Base-by-base conservation (phyloP, 2,888 invertebrate species). In the Tanypteryx hageni region DNA sequence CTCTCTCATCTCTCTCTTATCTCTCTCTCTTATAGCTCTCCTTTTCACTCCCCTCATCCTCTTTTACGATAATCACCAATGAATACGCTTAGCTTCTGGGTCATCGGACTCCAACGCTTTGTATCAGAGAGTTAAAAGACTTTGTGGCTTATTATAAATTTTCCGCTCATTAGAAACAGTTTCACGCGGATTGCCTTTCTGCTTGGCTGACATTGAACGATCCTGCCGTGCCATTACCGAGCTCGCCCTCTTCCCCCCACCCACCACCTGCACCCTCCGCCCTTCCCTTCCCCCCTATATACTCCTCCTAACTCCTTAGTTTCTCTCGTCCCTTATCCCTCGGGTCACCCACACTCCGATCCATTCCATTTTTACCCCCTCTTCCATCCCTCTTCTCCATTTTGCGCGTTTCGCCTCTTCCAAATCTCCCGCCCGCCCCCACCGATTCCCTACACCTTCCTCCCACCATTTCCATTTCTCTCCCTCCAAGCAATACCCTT, bases 321-420 rank as follows among this genome's bases (percentile, higher is more conserved):
- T 18, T 22, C 22, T 76, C 27, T 61, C 13, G 5, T 76, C 76
- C 76, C 11, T 22, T 14, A 13, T 27, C 27, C 11, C 27, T 76
- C 27, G 27, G 27, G 14, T 22, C 18, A 11, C 13, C 11, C 27
- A 22, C 82, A 14, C 82, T 81, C 81, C 64, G 56, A 56, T 64
- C 68, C 22, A 56, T 83, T 91, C 68, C 85, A 86, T 84, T 85
- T 83, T 22, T 85, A 68, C 22, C 22, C 61, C 59, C 92, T 92
- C 68, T 81, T n/a, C 58, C 57, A 57, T 16, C 22, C 59, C 61
- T n/a, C 16, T 27, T 5, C 3, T n/a, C 14, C 76, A 11, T 5
- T 27, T 22, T 27, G n/a, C 10, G 64, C 5, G 16, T 64, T n/a
- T n/a, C 16, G 16, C 13, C n/a, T 27, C 76, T 27, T 18, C 64